Conservation (phyloP, 2,797 vertebrate genomes). For the Agapornis canus region DNA sequence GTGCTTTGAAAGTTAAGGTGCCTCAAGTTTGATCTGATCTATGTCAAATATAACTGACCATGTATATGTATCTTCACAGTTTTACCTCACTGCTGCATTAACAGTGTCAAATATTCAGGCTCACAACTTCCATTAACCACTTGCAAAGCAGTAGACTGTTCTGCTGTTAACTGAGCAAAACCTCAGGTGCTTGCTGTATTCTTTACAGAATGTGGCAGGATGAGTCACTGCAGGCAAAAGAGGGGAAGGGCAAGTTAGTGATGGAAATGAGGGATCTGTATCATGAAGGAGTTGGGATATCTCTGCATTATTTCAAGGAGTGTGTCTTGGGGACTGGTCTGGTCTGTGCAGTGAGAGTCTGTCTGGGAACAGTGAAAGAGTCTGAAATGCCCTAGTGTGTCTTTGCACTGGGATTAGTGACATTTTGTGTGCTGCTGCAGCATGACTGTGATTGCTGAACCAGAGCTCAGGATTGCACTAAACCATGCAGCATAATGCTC, state of each 20-base stretch:
- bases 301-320: fast-evolving
- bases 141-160: background rate
- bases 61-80: background rate
- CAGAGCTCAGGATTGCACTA: fast-evolving
- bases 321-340: background rate
- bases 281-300: background rate
- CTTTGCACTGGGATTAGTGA: fast-evolving
- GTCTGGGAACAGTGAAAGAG: background rate
- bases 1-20: background rate
- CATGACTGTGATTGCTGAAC: fast-evolving
- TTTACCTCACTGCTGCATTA: background rate
- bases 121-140: background rate
- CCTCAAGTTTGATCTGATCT: background rate
- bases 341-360: background rate
- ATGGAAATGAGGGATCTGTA: background rate
- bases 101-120: background rate
- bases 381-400: too few relatives aligned
- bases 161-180: background rate
- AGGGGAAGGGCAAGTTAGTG: fast-evolving
- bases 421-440: fast-evolving
- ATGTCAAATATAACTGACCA: background rate
- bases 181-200: background rate
- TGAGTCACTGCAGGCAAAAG: background rate
- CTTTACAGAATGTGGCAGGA: background rate
- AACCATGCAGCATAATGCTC: fast-evolving